Conservation (phyloP, 2,113 vertebrate species). For the Daboia siamensis region DNA sequence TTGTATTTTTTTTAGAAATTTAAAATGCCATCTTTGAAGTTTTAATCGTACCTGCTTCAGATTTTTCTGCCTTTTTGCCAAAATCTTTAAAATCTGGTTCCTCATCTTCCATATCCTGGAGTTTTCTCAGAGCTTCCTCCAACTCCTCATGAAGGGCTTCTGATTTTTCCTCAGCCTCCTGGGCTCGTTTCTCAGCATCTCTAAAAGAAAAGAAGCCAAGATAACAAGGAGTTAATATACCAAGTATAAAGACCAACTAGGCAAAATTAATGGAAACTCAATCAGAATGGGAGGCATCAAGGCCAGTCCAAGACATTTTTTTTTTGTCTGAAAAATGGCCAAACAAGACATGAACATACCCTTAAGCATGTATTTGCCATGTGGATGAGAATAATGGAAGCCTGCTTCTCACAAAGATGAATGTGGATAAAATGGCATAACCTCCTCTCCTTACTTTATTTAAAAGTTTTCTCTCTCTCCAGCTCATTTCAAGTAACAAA, state of each 20-base stretch:
- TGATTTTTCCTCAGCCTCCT: slow-evolving; percentile 72
- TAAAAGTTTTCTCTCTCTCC: background rate
- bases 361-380: background rate
- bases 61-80: background rate
- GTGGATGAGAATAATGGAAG: background rate
- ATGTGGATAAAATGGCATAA: no score
- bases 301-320: background rate
- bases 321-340: background rate
- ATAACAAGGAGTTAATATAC: slow-evolving; percentile 35
- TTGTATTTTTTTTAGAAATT: background rate
- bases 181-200: slow-evolving; percentile 67
- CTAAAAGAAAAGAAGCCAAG: slow-evolving; percentile 54
- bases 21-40: background rate
- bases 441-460: background rate
- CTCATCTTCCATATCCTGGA: slow-evolving; percentile 72
- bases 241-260: slow-evolving; percentile 18
- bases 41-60: slow-evolving; percentile 20
- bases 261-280: background rate
- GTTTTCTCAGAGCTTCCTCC: slow-evolving; percentile 73
- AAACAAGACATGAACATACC: background rate
- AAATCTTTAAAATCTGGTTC: slow-evolving; percentile 38
- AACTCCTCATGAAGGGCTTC: slow-evolving; percentile 75
- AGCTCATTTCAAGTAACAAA: background rate
- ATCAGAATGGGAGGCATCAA: slow-evolving; percentile 4
- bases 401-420: background rate